phyloP scores from a whole-genome alignment of 2,113 vertebrate genomes.

The Odocoileus virginianus region DNA sequence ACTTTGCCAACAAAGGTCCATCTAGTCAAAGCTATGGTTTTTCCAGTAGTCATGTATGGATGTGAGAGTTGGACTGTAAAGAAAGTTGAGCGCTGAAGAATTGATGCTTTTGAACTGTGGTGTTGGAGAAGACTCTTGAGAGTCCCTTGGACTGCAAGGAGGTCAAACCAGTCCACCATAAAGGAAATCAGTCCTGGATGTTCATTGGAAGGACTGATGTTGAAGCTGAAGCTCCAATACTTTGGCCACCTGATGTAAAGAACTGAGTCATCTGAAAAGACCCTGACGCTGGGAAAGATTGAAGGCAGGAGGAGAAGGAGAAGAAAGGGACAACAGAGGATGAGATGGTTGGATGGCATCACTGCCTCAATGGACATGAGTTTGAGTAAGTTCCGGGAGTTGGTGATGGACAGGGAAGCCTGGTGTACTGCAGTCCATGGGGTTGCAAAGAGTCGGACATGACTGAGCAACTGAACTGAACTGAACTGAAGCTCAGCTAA shows the following conservation, averaged over 20 bases:
- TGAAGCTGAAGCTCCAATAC: not conserved
- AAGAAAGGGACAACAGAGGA: not conserved
- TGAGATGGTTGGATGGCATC: not conserved
- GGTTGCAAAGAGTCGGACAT: not conserved
- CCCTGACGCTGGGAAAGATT: not conserved
- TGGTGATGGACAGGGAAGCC: not conserved
- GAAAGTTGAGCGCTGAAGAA: not conserved
- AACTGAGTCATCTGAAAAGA: not conserved
- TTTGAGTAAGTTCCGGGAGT: not conserved
- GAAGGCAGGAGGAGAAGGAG: not conserved
- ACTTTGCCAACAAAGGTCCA: not conserved
- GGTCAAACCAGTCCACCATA: fast-evolving
- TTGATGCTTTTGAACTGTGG: not conserved
- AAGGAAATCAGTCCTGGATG: not conserved
- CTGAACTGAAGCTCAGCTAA: not conserved
- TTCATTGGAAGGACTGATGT: not conserved
- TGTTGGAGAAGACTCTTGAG: not conserved
- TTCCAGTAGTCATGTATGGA: not conserved
- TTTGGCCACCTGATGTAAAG: not conserved
- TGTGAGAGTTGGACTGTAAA: not conserved
- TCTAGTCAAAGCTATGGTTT: not conserved
- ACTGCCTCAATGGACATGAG: not conserved
- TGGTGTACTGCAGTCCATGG: not conserved
- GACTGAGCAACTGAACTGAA: not conserved
- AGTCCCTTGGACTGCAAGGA: not conserved